Conservation (phyloP, 2,113 vertebrate species). For the Oryzias curvinotus region DNA sequence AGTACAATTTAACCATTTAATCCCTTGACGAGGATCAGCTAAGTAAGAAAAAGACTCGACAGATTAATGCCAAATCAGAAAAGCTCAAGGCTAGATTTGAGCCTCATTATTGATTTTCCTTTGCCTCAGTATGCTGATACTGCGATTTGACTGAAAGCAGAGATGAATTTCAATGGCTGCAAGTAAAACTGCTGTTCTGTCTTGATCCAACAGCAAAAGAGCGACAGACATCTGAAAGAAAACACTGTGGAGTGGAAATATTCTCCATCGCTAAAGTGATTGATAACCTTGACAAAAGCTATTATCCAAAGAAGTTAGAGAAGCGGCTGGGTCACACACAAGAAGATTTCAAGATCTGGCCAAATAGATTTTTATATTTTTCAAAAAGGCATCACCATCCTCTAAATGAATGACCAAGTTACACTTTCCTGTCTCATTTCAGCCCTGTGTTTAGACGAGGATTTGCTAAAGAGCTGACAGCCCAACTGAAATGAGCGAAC, state of each 20-base stretch:
- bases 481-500: conserved; percentile 57
- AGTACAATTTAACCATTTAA: conserved; percentile 66
- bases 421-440: neutral
- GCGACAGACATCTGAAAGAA: conserved; percentile 23
- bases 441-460: conserved; percentile 28
- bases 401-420: too few relatives aligned
- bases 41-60: conserved; percentile 53
- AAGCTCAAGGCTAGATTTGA: conserved; percentile 58
- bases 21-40: conserved; percentile 51
- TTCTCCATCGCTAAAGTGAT: neutral
- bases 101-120: conserved; percentile 69
- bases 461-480: conserved; percentile 63
- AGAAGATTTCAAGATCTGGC: too few relatives aligned
- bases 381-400: too few relatives aligned
- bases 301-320: conserved; percentile 1
- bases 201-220: conserved; percentile 28
- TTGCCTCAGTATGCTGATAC: conserved; percentile 52
- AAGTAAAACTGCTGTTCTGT: conserved; percentile 50
- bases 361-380: too few relatives aligned
- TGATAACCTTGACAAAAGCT: conserved; percentile 6
- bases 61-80: conserved; percentile 73
- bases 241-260: neutral
- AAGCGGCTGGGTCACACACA: too few relatives aligned
- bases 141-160: conserved; percentile 57
- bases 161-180: conserved; percentile 61